These are phyloP conservation scores for Phortica okadai DNA, from an alignment of 2,888 invertebrate species.

Conservation along the genomic window DNA sequence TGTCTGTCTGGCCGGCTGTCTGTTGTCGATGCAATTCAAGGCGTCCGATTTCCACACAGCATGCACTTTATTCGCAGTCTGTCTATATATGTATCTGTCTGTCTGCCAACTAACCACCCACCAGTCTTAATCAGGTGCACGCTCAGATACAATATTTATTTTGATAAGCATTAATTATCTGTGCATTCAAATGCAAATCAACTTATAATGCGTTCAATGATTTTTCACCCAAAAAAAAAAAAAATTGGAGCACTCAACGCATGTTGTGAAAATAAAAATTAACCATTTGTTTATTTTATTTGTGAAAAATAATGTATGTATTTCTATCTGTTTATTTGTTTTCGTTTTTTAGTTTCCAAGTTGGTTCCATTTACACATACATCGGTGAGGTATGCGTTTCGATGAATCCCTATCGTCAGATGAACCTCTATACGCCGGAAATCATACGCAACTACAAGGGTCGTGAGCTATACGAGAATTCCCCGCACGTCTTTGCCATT, in stretches of 20 bases:
- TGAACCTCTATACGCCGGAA: slow-evolving; percentile 93
- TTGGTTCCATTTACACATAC: slow-evolving; percentile 96
- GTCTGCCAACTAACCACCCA: not conserved
- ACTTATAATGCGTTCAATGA: not conserved
- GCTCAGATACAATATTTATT: not conserved
- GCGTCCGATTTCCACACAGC: too few species aligned
- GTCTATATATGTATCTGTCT: not conserved
- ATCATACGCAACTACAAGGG: slow-evolving; percentile 93
- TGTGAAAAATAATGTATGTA: not conserved
- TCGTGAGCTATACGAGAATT: slow-evolving; percentile 96
- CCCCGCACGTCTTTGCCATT: slow-evolving; percentile 98
- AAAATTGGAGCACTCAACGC: slow-evolving; percentile 33
- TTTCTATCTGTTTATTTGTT: slow-evolving; percentile 31
- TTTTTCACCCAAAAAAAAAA: slow-evolving; percentile 47
- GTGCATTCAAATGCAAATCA: too few species aligned
- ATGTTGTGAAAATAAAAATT: slow-evolving; percentile 16
- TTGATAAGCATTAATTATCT: not conserved
- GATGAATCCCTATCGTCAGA: slow-evolving; percentile 95
- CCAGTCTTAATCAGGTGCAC: too few species aligned
- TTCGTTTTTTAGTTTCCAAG: slow-evolving; percentile 83
- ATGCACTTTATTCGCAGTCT: too few species aligned
- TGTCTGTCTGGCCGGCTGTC: too few species aligned
- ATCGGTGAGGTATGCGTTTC: slow-evolving; percentile 99
- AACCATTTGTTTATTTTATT: slow-evolving; percentile 38
- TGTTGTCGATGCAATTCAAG: too few species aligned